Conservation (phyloP, 2,888 invertebrate species). For the Aphodius sticticus region DNA sequence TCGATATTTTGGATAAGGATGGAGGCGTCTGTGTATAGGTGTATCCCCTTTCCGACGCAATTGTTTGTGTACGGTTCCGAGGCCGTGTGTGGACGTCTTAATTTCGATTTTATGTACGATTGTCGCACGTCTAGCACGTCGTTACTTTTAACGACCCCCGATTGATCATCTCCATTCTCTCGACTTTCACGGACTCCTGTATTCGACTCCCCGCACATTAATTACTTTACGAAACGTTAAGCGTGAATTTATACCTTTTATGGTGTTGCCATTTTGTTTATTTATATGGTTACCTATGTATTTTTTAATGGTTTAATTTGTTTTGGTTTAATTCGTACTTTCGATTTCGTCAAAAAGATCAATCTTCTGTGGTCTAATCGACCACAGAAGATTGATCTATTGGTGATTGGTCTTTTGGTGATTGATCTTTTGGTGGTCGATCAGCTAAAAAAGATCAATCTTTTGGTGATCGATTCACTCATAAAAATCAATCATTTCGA, state of each 20-base stretch:
- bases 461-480: too few relatives aligned
- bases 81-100: slow-evolving; percentile 46
- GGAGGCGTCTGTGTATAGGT: slow-evolving; percentile 23
- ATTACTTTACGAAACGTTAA: neutral
- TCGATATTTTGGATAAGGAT: neutral
- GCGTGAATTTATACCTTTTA: neutral
- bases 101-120: slow-evolving; percentile 44
- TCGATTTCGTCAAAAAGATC: too few relatives aligned
- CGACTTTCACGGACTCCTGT: neutral
- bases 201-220: neutral
- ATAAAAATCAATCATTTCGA: too few relatives aligned
- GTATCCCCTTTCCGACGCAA: slow-evolving; percentile 19
- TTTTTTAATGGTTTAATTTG: too few relatives aligned
- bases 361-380: too few relatives aligned
- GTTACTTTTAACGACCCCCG: slow-evolving; percentile 31
- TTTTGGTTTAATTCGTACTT: too few relatives aligned
- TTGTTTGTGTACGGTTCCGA: slow-evolving; percentile 23
- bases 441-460: too few relatives aligned
- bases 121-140: slow-evolving; percentile 25
- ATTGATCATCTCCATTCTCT: slow-evolving; percentile 27
- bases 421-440: too few relatives aligned
- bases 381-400: too few relatives aligned
- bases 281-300: too few relatives aligned
- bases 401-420: too few relatives aligned
- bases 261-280: neutral